Evolutionary conservation across 2,888 invertebrate genomes (phyloP), one percentile per base, ranked within the genome.

Genomic region (Tetheella fluctuosa): DNA sequence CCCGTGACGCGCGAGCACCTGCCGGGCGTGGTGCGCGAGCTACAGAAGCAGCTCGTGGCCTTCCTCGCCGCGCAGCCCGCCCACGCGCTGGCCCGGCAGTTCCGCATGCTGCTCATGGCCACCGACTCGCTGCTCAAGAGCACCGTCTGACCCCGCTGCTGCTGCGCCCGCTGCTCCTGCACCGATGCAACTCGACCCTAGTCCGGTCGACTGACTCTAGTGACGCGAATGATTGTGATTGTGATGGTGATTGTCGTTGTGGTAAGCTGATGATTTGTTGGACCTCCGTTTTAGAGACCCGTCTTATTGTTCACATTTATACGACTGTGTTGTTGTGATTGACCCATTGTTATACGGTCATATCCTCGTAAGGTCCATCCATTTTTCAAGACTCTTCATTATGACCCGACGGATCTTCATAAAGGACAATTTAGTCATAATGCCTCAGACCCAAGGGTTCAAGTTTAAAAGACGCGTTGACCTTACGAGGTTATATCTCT

Each of bases 1-100:
- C 95, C 96, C 0, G 95, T 97, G 56, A 97, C 97, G 0, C 94
- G 95, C 66, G 97, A 97, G 79, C 98, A 98, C 88, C 95, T 97
- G 77, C 96, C 96, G 0, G 94, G 94, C 30, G 97, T 98, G 30
- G 89, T 98, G 60, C 94, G 95, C 64, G 96, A 96, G 73, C 93
- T 98, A 13, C 95, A 96, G 81, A 95, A 95, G 80, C 97, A 97
- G 85, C 94, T 98, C 68, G 90, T 95, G 70, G 74, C 94, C 17
- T 98, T 96, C 88, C 94, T 97, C 54, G 80, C 93, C 23, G 88
- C 94, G 12, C 94, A 96, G 83, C 96, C 97, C 0, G 93, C 91
- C 59, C 95, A 95, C 82, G 94, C 95, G 74, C 94, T 96, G 56
- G 87, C 94, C 37, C 90, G 95, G 3, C 94, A 94, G 70, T 94